phyloP scores from a whole-genome alignment of 2,113 vertebrate species.

The Crypturellus undulatus region DNA sequence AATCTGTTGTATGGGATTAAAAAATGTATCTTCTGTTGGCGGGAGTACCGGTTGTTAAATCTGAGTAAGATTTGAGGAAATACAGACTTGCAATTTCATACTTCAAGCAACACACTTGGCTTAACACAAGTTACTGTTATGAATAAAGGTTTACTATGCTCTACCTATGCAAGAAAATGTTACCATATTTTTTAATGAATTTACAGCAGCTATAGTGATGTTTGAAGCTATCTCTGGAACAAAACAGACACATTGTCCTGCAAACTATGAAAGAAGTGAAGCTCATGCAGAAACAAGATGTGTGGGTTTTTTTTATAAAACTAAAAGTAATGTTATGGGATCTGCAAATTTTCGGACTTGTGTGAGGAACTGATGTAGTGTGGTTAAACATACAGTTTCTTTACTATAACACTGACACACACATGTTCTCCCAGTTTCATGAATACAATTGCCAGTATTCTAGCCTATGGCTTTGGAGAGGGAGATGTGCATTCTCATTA shows the following conservation, averaged over 20 bases:
- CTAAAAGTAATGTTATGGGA: not conserved
- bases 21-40: not conserved
- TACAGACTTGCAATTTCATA: not conserved
- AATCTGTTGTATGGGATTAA: not conserved
- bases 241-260: not conserved
- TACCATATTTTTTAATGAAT: not conserved
- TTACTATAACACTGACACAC: not conserved
- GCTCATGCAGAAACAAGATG: not conserved
- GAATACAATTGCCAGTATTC: not conserved
- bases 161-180: not conserved
- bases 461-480: not conserved
- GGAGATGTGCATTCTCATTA: not conserved
- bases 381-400: not conserved
- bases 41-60: not conserved
- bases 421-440: not conserved
- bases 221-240: not conserved
- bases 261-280: not conserved
- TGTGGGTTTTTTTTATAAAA: not conserved
- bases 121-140: not conserved
- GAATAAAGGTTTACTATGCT: not conserved
- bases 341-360: not conserved
- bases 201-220: not conserved
- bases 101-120: not conserved
- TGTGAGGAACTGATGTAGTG: accelerated
- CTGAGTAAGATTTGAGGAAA: not conserved